These are phyloP conservation scores for Ptychobarbus kaznakovi DNA, from an alignment of 2,797 vertebrate species.

Conservation along the genomic window DNA sequence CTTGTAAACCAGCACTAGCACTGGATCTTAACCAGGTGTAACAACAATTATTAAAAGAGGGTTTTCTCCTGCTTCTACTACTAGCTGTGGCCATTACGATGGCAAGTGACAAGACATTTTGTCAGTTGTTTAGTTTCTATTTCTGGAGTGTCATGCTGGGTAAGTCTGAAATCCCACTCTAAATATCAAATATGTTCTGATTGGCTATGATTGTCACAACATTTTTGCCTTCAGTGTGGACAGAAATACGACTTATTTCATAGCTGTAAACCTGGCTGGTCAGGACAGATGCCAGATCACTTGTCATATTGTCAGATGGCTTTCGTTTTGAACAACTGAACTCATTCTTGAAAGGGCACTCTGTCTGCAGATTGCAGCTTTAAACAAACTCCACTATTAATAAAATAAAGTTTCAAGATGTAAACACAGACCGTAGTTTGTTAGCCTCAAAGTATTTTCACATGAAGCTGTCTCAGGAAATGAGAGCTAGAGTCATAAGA, in stretches of 20 bases:
- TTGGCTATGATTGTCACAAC: not conserved
- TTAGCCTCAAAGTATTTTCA: not conserved
- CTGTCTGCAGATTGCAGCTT: not conserved
- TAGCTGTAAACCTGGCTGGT: not conserved
- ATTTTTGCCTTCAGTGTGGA: not conserved
- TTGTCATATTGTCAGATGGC: not conserved
- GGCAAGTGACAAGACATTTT: not conserved
- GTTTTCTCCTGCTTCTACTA: not conserved
- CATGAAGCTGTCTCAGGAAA: conserved; percentile 6
- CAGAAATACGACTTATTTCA: not conserved
- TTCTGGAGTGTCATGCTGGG: not conserved
- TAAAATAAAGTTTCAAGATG: conserved; percentile 2
- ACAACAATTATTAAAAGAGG: not conserved
- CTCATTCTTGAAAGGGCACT: not conserved
- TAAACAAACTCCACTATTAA: conserved; percentile 1
- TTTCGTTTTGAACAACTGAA: not conserved
- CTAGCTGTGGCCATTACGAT: not conserved
- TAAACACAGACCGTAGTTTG: conserved; percentile 18
- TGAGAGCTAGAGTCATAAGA: conserved; percentile 49
- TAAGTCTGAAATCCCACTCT: not conserved
- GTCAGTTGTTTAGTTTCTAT: not conserved
- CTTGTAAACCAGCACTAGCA: not conserved
- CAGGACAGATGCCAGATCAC: not conserved
- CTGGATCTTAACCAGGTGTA: not conserved
- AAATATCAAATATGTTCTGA: not conserved